These are phyloP conservation scores for Acridotheres tristis DNA, from an alignment of 2,797 vertebrate genomes.

Conservation along the genomic window DNA sequence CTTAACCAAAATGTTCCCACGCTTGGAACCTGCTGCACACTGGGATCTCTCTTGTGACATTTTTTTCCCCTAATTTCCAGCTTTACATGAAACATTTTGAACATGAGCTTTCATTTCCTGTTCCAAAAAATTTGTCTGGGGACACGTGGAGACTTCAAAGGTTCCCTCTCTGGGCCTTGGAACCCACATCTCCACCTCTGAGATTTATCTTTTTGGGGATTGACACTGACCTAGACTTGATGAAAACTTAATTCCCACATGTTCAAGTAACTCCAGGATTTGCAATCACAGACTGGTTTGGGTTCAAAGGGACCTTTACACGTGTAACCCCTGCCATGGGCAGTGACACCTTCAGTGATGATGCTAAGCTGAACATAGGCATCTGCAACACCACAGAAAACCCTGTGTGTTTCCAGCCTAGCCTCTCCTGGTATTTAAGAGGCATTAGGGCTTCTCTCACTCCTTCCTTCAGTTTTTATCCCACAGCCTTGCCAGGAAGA, in stretches of 20 bases:
- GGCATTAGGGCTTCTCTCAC: not conserved
- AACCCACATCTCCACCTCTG: not conserved
- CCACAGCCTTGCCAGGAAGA: not conserved
- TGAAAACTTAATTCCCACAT: not conserved
- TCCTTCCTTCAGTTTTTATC: not conserved
- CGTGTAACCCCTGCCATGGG: not conserved
- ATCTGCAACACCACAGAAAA: not conserved
- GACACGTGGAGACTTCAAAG: no score
- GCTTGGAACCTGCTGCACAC: not conserved
- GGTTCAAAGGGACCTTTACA: not conserved
- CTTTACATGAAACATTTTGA: not conserved
- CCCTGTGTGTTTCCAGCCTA: not conserved
- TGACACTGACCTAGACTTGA: not conserved
- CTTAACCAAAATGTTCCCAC: not conserved
- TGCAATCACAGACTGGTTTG: not conserved
- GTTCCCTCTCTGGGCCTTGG: not conserved
- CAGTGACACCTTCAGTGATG: not conserved
- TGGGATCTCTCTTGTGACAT: not conserved
- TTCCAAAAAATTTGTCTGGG: not conserved
- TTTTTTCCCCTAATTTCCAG: rapidly evolving
- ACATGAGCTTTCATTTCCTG: not conserved
- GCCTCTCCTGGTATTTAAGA: not conserved
- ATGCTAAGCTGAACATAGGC: not conserved
- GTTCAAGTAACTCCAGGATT: not conserved
- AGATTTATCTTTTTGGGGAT: not conserved